Base-by-base conservation (phyloP, 2,888 invertebrate species). In the Plebejus anna region DNA sequence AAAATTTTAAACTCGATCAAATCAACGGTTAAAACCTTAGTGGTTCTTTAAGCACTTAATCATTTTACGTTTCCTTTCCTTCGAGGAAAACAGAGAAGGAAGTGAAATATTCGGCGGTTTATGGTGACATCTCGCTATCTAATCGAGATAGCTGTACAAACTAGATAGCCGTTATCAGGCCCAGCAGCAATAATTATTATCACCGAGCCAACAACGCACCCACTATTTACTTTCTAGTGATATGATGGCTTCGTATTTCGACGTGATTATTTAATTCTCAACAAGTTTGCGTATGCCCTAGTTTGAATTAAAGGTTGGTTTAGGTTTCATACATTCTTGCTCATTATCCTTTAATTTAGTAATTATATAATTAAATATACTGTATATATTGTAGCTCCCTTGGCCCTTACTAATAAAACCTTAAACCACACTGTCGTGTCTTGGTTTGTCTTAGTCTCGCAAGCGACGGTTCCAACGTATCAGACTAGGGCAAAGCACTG, bases 101-200 rank as follows among this genome's bases (percentile, higher is more conserved):
- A 51, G 72, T 72, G 28, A 47, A 36, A 28, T 28, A 32, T 72
- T 71, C 71, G 51, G 28, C 28, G 72, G 72, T 28, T 72, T 72
- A 72, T 32, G 28, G 51, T 47, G 72, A 86, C 85, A 88, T 88
- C 86, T 88, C 85, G 82, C 80, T 91, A 92, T 92, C 91, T 92
- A 85, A 91, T 91, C 92, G 82, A 79, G 83, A 84, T 84, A 81
- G 82, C 86, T 87, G 85, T 85, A 86, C 88, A 91, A 92, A 93
- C 88, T 90, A 91, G 91, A 91, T 92, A 92, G 88, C 85, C 81
- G 85, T 89, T 90, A 89, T 89, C 90, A 82, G 80, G 82, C 87
- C 89, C 91, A 92, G 89, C 90, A 89, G 92, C 92, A 92, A 92
- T 92, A 91, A 92, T 90, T 89, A 87, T 88, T 92, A 92, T 92